phyloP scores from a whole-genome alignment of 2,797 vertebrate species.

The Linurgus olivaceus region DNA sequence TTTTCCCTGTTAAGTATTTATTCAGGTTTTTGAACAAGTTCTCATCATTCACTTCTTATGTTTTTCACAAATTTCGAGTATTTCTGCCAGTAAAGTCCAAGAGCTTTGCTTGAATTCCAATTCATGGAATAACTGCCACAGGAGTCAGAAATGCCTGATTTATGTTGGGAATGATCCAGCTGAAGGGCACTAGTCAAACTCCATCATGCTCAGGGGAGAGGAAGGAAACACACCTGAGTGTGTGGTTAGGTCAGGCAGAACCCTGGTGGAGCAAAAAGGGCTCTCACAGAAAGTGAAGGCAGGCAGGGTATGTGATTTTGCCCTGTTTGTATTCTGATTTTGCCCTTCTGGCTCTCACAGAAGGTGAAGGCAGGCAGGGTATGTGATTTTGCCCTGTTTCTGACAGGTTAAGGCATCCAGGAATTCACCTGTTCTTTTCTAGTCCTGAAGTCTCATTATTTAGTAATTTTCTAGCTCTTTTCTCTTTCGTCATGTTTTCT shows the following conservation, averaged over 20 bases:
- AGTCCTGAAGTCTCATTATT: not conserved
- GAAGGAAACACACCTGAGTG: not conserved
- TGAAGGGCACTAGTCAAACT: not conserved
- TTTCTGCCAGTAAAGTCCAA: not conserved
- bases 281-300: not conserved
- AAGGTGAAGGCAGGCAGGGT: not conserved
- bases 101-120: not conserved
- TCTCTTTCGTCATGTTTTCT: not conserved
- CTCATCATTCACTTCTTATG: not conserved
- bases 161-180: not conserved
- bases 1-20: slow-evolving; percentile 41
- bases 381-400: not conserved
- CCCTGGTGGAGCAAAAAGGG: not conserved
- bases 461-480: not conserved
- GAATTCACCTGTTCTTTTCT: not conserved
- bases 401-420: not conserved
- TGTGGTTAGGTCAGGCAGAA: not conserved
- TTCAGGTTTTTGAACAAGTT: slow-evolving; percentile 19
- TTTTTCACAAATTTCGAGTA: not conserved
- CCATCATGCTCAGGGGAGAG: not conserved
- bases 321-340: too few species aligned
- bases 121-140: not conserved
- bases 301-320: not conserved
- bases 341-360: too few species aligned
- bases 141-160: not conserved